Conservation (phyloP, 1,140 invertebrate genomes). For the Artemia franciscana region DNA sequence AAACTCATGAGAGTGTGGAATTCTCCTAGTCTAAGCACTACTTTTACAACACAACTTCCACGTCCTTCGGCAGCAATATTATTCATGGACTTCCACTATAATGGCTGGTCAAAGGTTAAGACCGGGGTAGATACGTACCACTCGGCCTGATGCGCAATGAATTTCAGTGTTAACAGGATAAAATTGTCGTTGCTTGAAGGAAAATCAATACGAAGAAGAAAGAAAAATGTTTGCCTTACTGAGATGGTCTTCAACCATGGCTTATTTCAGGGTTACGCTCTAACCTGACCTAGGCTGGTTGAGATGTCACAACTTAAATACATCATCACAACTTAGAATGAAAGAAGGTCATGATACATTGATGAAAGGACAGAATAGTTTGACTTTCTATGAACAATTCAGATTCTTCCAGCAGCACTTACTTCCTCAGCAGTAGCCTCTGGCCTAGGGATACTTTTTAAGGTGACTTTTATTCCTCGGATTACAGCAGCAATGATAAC, state of each 20-base stretch:
- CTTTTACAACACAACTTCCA: background rate
- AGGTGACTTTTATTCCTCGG: too few species aligned
- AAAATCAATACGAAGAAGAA: background rate
- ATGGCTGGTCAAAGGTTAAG: slow-evolving; percentile 2
- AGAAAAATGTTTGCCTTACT: background rate
- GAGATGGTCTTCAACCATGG: background rate
- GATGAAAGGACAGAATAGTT: too few species aligned
- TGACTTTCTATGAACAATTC: too few species aligned
- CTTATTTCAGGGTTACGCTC: background rate
- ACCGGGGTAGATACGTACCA: background rate
- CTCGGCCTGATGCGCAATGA: background rate
- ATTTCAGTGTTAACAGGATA: background rate
- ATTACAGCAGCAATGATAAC: too few species aligned
- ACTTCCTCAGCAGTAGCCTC: too few species aligned
- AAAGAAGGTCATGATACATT: too few species aligned
- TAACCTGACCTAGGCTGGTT: background rate
- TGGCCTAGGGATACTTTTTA: too few species aligned
- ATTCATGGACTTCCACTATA: slow-evolving; percentile 1
- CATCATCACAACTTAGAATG: too few species aligned
- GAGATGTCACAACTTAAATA: background rate
- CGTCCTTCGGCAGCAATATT: background rate
- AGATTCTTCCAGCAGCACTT: too few species aligned
- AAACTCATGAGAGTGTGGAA: background rate
- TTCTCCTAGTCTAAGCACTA: background rate
- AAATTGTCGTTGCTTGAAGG: background rate